These are phyloP conservation scores for Mesoclemmys tuberculata DNA, from an alignment of 2,113 vertebrate genomes.

Conservation along the genomic window DNA sequence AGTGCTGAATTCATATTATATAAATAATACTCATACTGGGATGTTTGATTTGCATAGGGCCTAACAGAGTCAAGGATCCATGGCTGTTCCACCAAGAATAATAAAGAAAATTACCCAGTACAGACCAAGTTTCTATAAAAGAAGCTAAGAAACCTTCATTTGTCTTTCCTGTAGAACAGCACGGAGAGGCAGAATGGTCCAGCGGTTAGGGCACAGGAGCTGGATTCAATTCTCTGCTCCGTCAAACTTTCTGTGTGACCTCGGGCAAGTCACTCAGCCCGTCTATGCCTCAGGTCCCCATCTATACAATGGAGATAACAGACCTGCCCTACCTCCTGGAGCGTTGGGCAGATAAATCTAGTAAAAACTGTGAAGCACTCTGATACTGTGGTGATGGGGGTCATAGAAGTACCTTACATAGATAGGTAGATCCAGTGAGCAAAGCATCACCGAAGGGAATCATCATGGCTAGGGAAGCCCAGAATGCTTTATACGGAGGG, in stretches of 20 bases:
- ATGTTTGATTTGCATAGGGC: background rate
- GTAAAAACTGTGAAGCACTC: background rate
- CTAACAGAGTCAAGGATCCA: background rate
- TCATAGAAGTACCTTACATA: no score
- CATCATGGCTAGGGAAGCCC: conserved; percentile 10
- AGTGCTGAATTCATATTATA: background rate
- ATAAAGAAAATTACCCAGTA: background rate
- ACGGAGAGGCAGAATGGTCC: no score
- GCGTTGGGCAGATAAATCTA: background rate
- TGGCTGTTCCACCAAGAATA: background rate
- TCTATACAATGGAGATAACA: background rate
- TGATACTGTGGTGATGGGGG: background rate
- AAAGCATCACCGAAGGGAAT: rapidly evolving
- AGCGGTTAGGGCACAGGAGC: background rate
- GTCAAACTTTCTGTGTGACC: background rate
- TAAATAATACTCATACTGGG: background rate
- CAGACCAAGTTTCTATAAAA: background rate
- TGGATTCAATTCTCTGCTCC: background rate
- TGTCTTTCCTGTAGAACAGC: rapidly evolving
- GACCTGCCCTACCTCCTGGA: background rate
- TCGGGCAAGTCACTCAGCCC: background rate
- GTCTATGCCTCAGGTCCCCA: background rate
- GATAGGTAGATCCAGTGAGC: rapidly evolving
- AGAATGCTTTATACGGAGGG: rapidly evolving
- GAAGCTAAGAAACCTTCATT: background rate